Conservation (phyloP, 2,888 invertebrate genomes). For the Tillus elongatus region DNA sequence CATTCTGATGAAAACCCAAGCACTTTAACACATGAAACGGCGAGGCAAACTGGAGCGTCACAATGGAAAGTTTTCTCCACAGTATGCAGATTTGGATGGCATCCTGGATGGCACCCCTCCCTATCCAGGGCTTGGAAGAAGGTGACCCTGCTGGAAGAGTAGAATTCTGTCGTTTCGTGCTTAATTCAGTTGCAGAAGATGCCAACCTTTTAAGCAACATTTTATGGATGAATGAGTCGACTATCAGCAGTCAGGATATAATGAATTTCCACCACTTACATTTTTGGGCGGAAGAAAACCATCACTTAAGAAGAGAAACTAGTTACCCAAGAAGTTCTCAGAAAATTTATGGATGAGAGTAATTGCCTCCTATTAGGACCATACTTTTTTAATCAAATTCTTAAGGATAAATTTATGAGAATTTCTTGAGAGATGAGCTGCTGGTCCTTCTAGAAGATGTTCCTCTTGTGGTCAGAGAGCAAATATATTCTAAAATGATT, state of each 20-base stretch:
- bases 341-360: slow-evolving; percentile 11
- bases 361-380: slow-evolving; percentile 11
- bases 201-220: neutral
- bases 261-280: slow-evolving; percentile 13
- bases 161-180: slow-evolving; percentile 1
- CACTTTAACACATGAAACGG: neutral
- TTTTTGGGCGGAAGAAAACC: slow-evolving; percentile 11
- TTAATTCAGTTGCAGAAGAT: neutral
- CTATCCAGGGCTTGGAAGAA: slow-evolving; percentile 2
- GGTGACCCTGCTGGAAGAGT: neutral
- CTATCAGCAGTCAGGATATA: slow-evolving; percentile 11
- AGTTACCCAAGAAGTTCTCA: slow-evolving; percentile 5
- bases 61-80: neutral
- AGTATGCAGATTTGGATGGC: neutral
- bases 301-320: slow-evolving; percentile 5
- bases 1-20: slow-evolving; percentile 1
- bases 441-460: neutral
- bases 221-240: slow-evolving; percentile 13
- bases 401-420: slow-evolving; percentile 6
- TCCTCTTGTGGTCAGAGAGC: neutral
- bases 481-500: neutral
- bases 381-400: slow-evolving; percentile 9
- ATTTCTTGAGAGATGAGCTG: slow-evolving; percentile 1
- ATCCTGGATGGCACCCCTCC: neutral
- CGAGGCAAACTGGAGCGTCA: slow-evolving; percentile 3